Percentiles rank a stretch among this genome's conserved stretches.
Evolutionary conservation across 2,113 vertebrate genomes (phyloP).

Genomic region (Campylomormyrus numenius): DNA sequence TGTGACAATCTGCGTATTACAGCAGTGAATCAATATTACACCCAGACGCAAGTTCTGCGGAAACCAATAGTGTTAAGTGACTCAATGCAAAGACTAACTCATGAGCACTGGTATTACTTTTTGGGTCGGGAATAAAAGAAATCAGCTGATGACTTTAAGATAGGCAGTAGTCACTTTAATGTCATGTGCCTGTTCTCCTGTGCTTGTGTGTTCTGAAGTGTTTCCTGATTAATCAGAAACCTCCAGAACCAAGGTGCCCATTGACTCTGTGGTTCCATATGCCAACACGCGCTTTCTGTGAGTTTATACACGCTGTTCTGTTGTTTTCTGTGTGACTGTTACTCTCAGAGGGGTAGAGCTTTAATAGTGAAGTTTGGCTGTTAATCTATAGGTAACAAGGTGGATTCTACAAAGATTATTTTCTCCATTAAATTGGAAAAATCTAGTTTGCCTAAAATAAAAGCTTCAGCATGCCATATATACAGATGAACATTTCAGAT

Average conservation of each 20-base stretch:
- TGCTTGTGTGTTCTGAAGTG: background rate
- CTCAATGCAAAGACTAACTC: background rate
- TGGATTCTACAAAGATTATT: background rate
- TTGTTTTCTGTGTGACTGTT: background rate
- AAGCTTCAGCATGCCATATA: background rate
- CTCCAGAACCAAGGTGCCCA: background rate
- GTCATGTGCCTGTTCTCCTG: background rate
- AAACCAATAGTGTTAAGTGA: background rate
- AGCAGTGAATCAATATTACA: background rate
- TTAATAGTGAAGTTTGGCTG: background rate
- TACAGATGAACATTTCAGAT: background rate
- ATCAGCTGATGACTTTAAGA: background rate
- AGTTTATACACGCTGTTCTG: background rate
- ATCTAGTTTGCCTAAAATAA: background rate
- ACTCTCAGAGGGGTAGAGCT: background rate
- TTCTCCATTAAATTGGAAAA: background rate
- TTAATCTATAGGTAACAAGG: background rate
- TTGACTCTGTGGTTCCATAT: background rate
- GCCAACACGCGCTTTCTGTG: background rate
- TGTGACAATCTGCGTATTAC: background rate
- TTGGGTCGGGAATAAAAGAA: background rate
- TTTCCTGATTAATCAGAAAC: background rate
- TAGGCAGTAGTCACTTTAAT: background rate
- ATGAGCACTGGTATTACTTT: background rate
- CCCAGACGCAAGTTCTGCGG: background rate